Evolutionary conservation across 2,888 invertebrate genomes (phyloP).

Genomic region (Druceiella hillmani): DNA sequence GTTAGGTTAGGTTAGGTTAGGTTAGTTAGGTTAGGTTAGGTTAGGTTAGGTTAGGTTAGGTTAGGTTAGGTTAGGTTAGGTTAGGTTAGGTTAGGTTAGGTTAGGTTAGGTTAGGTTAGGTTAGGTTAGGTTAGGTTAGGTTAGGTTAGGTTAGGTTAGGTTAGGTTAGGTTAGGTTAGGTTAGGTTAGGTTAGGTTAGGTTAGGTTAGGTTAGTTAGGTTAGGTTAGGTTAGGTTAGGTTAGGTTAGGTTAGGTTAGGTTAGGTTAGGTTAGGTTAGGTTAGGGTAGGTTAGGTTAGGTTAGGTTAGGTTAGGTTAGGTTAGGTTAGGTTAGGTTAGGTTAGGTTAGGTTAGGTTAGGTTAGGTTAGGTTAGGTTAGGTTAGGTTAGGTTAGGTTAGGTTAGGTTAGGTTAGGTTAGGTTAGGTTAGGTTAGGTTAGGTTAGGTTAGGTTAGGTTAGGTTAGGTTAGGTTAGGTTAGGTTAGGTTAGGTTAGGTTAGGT

Average conservation of each 20-base stretch:
- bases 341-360: slow-evolving; percentile 22
- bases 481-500: slow-evolving; percentile 21
- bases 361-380: slow-evolving; percentile 22
- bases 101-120: slow-evolving; percentile 7
- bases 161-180: slow-evolving; percentile 19
- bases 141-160: slow-evolving; percentile 15
- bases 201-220: slow-evolving; percentile 14
- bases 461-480: slow-evolving; percentile 23
- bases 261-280: slow-evolving; percentile 15
- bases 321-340: slow-evolving; percentile 20
- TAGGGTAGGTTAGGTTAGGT: slow-evolving; percentile 17
- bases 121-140: slow-evolving; percentile 11
- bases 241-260: slow-evolving; percentile 12
- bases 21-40: no score
- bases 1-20: no score
- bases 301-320: slow-evolving; percentile 21
- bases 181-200: slow-evolving; percentile 18
- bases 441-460: slow-evolving; percentile 24
- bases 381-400: slow-evolving; percentile 21
- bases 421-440: slow-evolving; percentile 24
- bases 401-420: slow-evolving; percentile 22
- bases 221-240: slow-evolving; percentile 9
- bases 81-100: no score
- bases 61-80: no score
- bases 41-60: no score